These are phyloP conservation scores for Stenoptilia bipunctidactyla DNA, from an alignment of 2,888 invertebrate genomes.

Conservation along the genomic window DNA sequence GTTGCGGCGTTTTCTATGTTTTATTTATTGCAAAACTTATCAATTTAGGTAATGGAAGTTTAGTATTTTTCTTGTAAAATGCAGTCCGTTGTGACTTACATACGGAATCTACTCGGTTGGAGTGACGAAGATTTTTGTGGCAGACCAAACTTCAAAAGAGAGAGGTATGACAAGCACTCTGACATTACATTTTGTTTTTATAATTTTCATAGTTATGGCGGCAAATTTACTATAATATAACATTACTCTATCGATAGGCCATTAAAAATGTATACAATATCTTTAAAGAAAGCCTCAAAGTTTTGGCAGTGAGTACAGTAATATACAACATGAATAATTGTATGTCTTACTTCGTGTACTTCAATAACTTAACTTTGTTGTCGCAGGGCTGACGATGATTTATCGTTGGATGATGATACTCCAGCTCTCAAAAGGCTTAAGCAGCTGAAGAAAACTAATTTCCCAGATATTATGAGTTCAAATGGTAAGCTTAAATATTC, in stretches of 20 bases:
- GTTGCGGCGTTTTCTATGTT: slow-evolving; percentile 22
- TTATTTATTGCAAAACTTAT: slow-evolving; percentile 14
- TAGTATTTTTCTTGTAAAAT: slow-evolving; percentile 35
- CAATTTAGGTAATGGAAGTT: slow-evolving; percentile 44
- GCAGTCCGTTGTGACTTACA: slow-evolving; percentile 55
- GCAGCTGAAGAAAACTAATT: slow-evolving; percentile 39
- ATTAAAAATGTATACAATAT: slow-evolving; percentile 40
- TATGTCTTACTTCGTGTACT: too few species aligned
- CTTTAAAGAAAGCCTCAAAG: slow-evolving; percentile 43
- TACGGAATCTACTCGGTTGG: slow-evolving; percentile 50
- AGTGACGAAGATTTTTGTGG: slow-evolving; percentile 35
- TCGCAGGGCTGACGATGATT: slow-evolving; percentile 53
- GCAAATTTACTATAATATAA: slow-evolving; percentile 35
- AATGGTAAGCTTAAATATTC: slow-evolving; percentile 31
- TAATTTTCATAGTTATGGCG: slow-evolving; percentile 56
- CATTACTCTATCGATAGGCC: slow-evolving; percentile 19
- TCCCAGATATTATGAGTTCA: slow-evolving; percentile 39
- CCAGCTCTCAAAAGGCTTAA: slow-evolving; percentile 50
- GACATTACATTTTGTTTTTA: slow-evolving; percentile 53
- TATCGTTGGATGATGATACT: slow-evolving; percentile 47
- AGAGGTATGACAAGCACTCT: slow-evolving; percentile 44
- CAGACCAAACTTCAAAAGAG: slow-evolving; percentile 52
- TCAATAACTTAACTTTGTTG: slow-evolving; percentile 16
- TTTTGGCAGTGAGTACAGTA: slow-evolving; percentile 48
- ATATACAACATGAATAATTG: too few species aligned